Conservation (phyloP, 2,797 vertebrate genomes). For the Ptychobarbus kaznakovi region DNA sequence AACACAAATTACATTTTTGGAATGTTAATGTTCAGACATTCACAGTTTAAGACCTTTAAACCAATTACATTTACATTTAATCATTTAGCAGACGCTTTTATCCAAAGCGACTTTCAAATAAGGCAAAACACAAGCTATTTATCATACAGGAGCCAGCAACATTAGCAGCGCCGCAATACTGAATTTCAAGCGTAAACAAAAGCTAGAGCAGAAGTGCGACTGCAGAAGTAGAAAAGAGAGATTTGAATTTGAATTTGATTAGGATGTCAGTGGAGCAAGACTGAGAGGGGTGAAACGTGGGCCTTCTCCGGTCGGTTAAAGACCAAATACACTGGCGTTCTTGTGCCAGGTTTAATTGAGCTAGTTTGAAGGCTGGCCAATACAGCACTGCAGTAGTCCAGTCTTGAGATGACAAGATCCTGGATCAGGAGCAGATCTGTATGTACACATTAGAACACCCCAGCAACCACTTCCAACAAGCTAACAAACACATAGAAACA, state of each 20-base stretch:
- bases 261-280: conserved; percentile 22
- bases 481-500: background rate
- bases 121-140: conserved; percentile 28
- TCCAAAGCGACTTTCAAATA: conserved; percentile 20
- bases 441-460: background rate
- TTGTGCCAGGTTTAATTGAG: conserved; percentile 9
- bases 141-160: conserved; percentile 34
- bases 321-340: background rate
- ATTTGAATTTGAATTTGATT: conserved; percentile 24
- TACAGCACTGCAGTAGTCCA: conserved; percentile 3
- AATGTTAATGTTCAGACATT: conserved; percentile 28
- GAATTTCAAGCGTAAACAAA: conserved; percentile 28
- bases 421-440: conserved; percentile 4
- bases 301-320: conserved; percentile 8
- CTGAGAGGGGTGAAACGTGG: conserved; percentile 13
- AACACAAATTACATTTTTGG: conserved; percentile 25
- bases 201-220: conserved; percentile 13
- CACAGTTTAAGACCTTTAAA: conserved; percentile 9
- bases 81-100: conserved; percentile 25
- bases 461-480: background rate
- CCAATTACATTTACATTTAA: conserved; percentile 29
- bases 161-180: background rate
- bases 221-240: conserved; percentile 7
- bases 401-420: conserved; percentile 1
- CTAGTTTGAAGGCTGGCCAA: conserved; percentile 24